Evolutionary conservation across 1,140 invertebrate species (phyloP).

Genomic region (Venturia canescens): DNA sequence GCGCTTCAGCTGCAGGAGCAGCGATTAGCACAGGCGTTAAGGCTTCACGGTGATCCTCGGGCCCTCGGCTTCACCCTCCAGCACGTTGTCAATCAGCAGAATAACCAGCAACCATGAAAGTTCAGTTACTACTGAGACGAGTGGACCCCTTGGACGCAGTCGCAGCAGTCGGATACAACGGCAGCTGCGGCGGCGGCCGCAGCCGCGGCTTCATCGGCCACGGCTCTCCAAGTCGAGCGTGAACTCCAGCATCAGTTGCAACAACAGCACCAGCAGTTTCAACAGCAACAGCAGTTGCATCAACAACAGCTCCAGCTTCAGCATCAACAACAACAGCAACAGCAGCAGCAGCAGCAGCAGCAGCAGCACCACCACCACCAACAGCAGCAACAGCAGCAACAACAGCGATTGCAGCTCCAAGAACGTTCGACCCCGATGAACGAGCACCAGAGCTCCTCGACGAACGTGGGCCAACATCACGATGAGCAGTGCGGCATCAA

Average conservation of each 20-base stretch:
- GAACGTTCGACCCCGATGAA: slow-evolving; percentile 66
- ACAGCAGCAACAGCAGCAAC: slow-evolving; percentile 31
- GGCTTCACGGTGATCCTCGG: slow-evolving; percentile 84
- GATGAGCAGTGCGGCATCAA: slow-evolving; percentile 71
- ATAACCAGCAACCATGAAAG: slow-evolving; percentile 80
- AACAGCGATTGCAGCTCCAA: slow-evolving; percentile 59
- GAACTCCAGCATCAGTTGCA: slow-evolving; percentile 61
- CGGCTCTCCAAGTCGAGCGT: slow-evolving; percentile 61
- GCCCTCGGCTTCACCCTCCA: slow-evolving; percentile 81
- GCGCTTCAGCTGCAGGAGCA: slow-evolving; percentile 88
- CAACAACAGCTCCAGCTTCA: slow-evolving; percentile 47
- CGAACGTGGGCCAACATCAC: slow-evolving; percentile 59
- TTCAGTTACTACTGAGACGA: slow-evolving; percentile 81
- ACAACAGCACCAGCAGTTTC: slow-evolving; percentile 58
- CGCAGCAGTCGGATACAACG: slow-evolving; percentile 56
- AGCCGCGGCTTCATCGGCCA: slow-evolving; percentile 53
- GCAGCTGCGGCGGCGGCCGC: slow-evolving; percentile 55
- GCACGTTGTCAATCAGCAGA: slow-evolving; percentile 79
- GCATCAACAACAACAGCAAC: slow-evolving; percentile 39
- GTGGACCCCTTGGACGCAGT: slow-evolving; percentile 75
- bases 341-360: slow-evolving; percentile 53
- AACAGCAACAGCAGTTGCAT: slow-evolving; percentile 60
- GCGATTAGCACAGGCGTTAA: slow-evolving; percentile 87
- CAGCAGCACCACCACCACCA: slow-evolving; percentile 63
- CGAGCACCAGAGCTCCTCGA: slow-evolving; percentile 59